Evolutionary conservation across 2,888 invertebrate species (phyloP).

Genomic region (Megaustenia siamemsis): DNA sequence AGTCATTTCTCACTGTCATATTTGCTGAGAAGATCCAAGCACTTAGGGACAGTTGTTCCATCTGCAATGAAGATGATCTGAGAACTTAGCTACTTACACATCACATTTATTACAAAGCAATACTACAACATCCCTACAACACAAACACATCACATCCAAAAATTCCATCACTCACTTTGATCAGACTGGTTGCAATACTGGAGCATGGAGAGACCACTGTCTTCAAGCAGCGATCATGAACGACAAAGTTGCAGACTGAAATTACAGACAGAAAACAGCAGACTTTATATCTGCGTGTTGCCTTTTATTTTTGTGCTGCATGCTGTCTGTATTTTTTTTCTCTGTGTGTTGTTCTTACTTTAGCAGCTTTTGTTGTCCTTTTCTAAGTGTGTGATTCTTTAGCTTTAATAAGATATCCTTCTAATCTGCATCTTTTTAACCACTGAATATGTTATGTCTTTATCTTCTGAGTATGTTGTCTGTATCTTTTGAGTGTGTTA

Average conservation of each 20-base stretch:
- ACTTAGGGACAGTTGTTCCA: too few relatives aligned
- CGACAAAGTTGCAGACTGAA: slow-evolving; percentile 99
- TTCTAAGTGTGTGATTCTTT: too few relatives aligned
- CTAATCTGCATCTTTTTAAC: too few relatives aligned
- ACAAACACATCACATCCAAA: neutral
- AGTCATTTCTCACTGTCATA: too few relatives aligned
- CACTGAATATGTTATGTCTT: too few relatives aligned
- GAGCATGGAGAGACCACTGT: slow-evolving; percentile 99
- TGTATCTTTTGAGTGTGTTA: too few relatives aligned
- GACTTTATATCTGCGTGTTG: neutral
- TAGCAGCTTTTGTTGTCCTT: too few relatives aligned
- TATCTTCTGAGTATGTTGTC: too few relatives aligned
- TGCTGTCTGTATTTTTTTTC: too few relatives aligned
- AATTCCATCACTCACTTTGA: slow-evolving; percentile 86
- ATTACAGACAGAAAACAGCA: slow-evolving; percentile 59
- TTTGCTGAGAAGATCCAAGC: too few relatives aligned
- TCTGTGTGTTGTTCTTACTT: too few relatives aligned
- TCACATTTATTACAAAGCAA: neutral
- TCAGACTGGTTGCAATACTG: slow-evolving; percentile 98
- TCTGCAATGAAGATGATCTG: slow-evolving; percentile 84
- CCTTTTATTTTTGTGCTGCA: neutral
- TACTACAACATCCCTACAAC: neutral
- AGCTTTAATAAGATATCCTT: too few relatives aligned
- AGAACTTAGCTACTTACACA: neutral
- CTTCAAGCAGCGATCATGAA: slow-evolving; percentile 99